Conservation (phyloP, 2,797 vertebrate genomes). For the Danio jaintianensis region DNA sequence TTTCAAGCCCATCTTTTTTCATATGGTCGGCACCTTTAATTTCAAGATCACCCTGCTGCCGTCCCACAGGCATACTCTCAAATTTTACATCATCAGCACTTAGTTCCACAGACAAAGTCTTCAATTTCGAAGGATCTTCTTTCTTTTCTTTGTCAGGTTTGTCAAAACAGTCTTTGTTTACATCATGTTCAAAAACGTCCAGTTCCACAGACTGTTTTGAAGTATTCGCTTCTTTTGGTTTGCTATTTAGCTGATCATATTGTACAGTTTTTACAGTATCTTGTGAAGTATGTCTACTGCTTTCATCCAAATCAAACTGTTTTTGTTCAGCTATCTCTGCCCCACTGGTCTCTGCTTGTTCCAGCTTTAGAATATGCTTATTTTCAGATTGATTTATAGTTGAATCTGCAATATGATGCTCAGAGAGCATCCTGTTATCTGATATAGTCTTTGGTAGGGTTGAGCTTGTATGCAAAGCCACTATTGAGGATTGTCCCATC, state of each 20-base stretch:
- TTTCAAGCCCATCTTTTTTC: constrained; percentile 1
- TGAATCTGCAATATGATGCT: neutral
- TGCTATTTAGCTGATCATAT: constrained; percentile 19
- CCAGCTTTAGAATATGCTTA: constrained; percentile 31
- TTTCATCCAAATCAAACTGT: neutral
- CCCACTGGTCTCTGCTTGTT: constrained; percentile 2
- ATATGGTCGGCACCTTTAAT: constrained; percentile 71
- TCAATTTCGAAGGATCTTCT: constrained; percentile 3
- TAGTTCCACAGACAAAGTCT: constrained; percentile 44
- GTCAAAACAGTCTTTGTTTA: constrained; percentile 3
- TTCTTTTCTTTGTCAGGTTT: constrained; percentile 9
- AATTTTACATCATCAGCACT: constrained; percentile 75
- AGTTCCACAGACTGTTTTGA: constrained; percentile 22
- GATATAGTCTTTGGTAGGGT: constrained; percentile 7
- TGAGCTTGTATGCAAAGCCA: neutral
- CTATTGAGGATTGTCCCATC: neutral
- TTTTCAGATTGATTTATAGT: constrained; percentile 10
- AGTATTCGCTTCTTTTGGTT: constrained; percentile 26
- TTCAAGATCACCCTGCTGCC: constrained; percentile 83
- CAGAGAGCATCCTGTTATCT: neutral
- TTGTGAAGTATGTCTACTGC: constrained; percentile 5
- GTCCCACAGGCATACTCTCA: constrained; percentile 78
- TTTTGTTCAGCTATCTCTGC: constrained; percentile 27
- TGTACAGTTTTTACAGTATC: constrained; percentile 30
- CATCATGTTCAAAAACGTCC: neutral